Conservation (phyloP, 1,140 invertebrate species). For the Macrobrachium rosenbergii region DNA sequence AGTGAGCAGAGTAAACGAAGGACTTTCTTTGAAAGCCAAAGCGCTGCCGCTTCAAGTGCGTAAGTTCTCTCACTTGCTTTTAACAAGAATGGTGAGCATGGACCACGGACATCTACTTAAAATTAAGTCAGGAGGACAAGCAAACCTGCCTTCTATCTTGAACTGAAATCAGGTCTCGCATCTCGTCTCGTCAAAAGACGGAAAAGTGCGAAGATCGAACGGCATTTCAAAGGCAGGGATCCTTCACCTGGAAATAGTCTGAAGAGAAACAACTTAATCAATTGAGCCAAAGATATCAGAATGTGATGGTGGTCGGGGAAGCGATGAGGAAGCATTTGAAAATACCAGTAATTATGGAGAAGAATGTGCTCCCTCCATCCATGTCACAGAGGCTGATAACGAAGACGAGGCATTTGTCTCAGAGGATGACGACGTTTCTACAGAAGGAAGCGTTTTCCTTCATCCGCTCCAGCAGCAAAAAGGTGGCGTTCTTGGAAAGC, state of each 20-base stretch:
- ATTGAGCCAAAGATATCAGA: slow-evolving; percentile 45
- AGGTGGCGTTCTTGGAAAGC: too few species aligned
- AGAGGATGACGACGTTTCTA: neutral
- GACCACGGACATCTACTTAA: neutral
- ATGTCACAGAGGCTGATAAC: slow-evolving; percentile 2
- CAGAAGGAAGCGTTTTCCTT: neutral
- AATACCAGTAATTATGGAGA: too few species aligned
- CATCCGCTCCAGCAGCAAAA: neutral
- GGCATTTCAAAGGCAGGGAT: slow-evolving; percentile 3
- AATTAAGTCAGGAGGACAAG: neutral
- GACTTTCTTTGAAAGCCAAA: slow-evolving; percentile 20
- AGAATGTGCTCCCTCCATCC: slow-evolving; percentile 4
- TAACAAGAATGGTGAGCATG: neutral
- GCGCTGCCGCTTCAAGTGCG: slow-evolving; percentile 14
- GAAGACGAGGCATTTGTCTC: neutral
- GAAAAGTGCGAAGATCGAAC: neutral
- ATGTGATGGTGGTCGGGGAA: slow-evolving; percentile 4
- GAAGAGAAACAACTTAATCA: neutral
- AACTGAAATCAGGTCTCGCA: too few species aligned
- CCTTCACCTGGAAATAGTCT: slow-evolving; percentile 25
- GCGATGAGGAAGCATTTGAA: neutral
- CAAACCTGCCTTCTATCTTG: too few species aligned
- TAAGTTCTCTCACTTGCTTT: slow-evolving; percentile 34
- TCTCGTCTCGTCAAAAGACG: neutral
- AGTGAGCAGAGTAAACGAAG: neutral